Base-by-base conservation (phyloP, 2,797 vertebrate species). In the Chanos chanos region DNA sequence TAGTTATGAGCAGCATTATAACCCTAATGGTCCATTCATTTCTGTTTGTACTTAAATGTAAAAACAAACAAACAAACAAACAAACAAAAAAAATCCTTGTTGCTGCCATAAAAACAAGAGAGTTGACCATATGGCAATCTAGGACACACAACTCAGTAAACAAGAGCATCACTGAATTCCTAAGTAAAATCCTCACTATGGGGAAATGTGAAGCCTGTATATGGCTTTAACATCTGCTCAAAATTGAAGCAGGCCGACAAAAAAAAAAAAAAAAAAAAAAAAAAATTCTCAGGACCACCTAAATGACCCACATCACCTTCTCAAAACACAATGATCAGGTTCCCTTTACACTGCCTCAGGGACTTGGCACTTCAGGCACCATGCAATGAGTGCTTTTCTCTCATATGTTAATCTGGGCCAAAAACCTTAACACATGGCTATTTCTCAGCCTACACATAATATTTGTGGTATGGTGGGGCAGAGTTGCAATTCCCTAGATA, bases 301-400 rank as follows among this genome's bases (percentile, higher is more conserved):
- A 74, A 83, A 65, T 76, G 74, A 82, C 74, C 82, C 75, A 16
- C 64, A 70, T 72, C 72, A 71, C 68, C 79, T 77, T 83, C 48
- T 74, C 74, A 75, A 85, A 44, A 67, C 82, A 83, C 19, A 64
- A 81, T 68, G 83, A 84, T 77, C 66, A 72, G 77, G 53, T 69
- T 80, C 63, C 73, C 71, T 81, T 78, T 70, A 77, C 74, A 63
- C 57, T 33, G 37, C 79, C 77, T 70, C 43, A 62, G 85, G 77
- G 81, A 83, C 64, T 55, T 55, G 77, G 76, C 68, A 82, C 78
- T 73, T 74, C 64, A 77, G 68, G 43, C 61, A 30, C 4, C 36
- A 70, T 64, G 31, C 59, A 16, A 21, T 43, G 63, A 52, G 56
- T 13, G 30, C 70, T 66, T 39, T 66, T 74, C 69, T 76, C 83